Evolutionary conservation across 2,888 invertebrate species (phyloP).

Genomic region (Synanthedon tipuliformis): DNA sequence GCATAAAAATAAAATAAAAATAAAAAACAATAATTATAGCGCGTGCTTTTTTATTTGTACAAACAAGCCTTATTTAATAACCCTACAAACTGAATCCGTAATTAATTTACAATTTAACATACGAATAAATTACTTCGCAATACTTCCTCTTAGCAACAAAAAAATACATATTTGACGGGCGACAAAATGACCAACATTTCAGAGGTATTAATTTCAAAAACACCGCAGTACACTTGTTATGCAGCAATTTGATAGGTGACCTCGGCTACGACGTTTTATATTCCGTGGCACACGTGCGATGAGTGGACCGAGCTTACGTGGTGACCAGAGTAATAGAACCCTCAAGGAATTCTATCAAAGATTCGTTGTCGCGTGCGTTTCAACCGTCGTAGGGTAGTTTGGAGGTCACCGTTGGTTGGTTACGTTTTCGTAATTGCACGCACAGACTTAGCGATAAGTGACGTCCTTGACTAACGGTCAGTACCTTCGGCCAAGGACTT

Average conservation of each 20-base stretch:
- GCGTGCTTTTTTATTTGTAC: no score
- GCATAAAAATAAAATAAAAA: no score
- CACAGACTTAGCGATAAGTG: constrained; percentile 40
- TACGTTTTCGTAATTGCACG: constrained; percentile 44
- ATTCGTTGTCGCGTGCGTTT: constrained; percentile 16
- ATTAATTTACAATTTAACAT: no score
- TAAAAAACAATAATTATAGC: no score
- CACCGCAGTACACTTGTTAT: constrained; percentile 63
- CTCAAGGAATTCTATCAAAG: constrained; percentile 11
- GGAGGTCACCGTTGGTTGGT: constrained; percentile 23
- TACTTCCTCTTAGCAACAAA: constrained; percentile 18
- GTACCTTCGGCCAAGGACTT: constrained; percentile 54
- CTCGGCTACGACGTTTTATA: constrained; percentile 40
- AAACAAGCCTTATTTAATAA: no score
- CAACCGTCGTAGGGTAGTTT: constrained; percentile 18
- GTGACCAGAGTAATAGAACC: constrained; percentile 19
- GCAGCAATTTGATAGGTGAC: constrained; percentile 62
- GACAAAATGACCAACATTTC: constrained; percentile 37
- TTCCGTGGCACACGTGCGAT: constrained; percentile 31
- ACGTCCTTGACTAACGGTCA: constrained; percentile 54
- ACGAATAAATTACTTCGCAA: no score
- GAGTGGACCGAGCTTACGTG: constrained; percentile 20
- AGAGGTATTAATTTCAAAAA: constrained; percentile 53
- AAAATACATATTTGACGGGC: constrained; percentile 19
- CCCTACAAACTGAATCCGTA: no score